Percentiles rank a stretch among this genome's conserved stretches.
Conservation (phyloP, 2,888 invertebrate species). For the Exephanes ischioxanthus region DNA sequence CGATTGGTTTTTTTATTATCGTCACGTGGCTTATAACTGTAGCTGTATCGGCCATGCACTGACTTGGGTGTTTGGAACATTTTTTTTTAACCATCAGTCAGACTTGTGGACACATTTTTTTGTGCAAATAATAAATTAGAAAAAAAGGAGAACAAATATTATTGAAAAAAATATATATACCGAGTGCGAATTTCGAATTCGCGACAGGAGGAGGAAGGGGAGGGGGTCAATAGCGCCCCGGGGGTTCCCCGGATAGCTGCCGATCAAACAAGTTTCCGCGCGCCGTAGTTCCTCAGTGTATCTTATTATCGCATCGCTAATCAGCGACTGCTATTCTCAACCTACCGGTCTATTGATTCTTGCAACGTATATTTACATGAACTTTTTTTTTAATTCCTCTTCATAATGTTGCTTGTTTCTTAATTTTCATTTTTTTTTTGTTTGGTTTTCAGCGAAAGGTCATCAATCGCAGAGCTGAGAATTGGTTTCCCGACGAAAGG, state of each 20-base stretch:
- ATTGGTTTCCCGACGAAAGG: constrained; percentile 13
- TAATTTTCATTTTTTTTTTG: neutral
- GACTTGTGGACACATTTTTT: neutral
- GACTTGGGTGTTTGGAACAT: neutral
- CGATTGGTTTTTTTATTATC: constrained; percentile 3
- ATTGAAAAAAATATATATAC: constrained; percentile 52
- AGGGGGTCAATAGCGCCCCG: constrained; percentile 60
- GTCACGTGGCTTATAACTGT: neutral
- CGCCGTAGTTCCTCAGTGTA: constrained; percentile 42
- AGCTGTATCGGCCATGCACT: neutral
- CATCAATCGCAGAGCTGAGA: constrained; percentile 8
- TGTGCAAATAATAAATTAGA: neutral
- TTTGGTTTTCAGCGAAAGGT: neutral
- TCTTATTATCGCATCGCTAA: constrained; percentile 63
- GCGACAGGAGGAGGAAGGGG: constrained; percentile 76
- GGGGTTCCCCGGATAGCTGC: constrained; percentile 75
- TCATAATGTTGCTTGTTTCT: neutral
- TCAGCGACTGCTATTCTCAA: constrained; percentile 51
- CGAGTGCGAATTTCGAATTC: constrained; percentile 72
- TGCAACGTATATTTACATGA: neutral
- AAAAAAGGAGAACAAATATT: neutral
- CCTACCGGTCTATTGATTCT: constrained; percentile 1
- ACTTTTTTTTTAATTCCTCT: neutral
- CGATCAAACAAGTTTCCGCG: constrained; percentile 75
- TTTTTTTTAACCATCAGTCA: neutral